Conservation (phyloP, 2,888 invertebrate species). For the Nycteola revayana region DNA sequence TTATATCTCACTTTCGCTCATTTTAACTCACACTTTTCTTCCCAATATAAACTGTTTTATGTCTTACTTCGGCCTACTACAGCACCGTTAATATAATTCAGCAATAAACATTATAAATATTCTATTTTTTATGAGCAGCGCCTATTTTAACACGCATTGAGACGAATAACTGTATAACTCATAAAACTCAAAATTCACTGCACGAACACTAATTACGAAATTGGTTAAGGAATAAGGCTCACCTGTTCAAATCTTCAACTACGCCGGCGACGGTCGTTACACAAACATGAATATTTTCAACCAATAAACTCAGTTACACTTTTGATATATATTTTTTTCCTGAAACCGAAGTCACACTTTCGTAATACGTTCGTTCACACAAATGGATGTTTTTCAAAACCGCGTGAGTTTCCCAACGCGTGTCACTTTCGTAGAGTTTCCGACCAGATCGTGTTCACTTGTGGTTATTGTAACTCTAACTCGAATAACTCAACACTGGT, state of each 20-base stretch:
- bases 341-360: slow-evolving; percentile 47
- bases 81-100: slow-evolving; percentile 11
- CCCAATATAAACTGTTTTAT: slow-evolving; percentile 27
- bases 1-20: slow-evolving; percentile 18
- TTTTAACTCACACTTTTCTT: slow-evolving; percentile 9
- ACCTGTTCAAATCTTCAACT: slow-evolving; percentile 33
- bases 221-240: slow-evolving; percentile 21
- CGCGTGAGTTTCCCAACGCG: slow-evolving; percentile 68
- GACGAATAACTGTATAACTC: slow-evolving; percentile 6
- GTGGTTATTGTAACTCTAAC: slow-evolving; percentile 76
- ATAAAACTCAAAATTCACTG: slow-evolving; percentile 16
- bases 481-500: slow-evolving; percentile 60
- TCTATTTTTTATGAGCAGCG: slow-evolving; percentile 12
- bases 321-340: slow-evolving; percentile 28
- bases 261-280: slow-evolving; percentile 17
- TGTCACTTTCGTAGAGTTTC: slow-evolving; percentile 73
- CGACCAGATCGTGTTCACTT: slow-evolving; percentile 71
- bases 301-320: slow-evolving; percentile 38
- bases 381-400: slow-evolving; percentile 64
- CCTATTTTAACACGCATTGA: slow-evolving; percentile 4
- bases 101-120: slow-evolving; percentile 10
- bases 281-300: slow-evolving; percentile 29
- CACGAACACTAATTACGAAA: slow-evolving; percentile 11
- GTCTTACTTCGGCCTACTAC: slow-evolving; percentile 19
- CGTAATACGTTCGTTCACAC: slow-evolving; percentile 44